Conservation (phyloP, 2,797 vertebrate genomes). For the Phrynocephalus forsythii region DNA sequence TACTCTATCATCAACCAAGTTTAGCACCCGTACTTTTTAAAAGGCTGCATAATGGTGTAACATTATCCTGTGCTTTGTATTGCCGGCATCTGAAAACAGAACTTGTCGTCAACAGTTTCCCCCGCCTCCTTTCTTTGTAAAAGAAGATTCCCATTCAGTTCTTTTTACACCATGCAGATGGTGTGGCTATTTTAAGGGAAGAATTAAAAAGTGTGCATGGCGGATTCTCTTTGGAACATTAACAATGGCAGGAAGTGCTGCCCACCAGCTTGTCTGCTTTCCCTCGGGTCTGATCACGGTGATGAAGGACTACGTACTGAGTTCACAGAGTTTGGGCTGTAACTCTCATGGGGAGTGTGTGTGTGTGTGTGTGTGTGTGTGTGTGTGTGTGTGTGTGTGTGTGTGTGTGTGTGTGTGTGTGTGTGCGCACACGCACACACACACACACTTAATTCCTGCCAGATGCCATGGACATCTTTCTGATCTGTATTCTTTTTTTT, state of each 20-base stretch:
- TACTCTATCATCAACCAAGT: constrained; percentile 46
- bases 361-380: too few species aligned
- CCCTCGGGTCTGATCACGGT: constrained; percentile 31
- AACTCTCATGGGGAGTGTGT: too few species aligned
- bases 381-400: too few species aligned
- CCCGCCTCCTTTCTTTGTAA: background rate
- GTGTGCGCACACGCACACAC: too few species aligned
- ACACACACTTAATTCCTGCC: constrained; percentile 3
- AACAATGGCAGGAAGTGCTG: constrained; percentile 46
- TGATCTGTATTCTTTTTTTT: background rate
- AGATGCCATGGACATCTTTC: background rate
- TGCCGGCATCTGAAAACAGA: constrained; percentile 55
- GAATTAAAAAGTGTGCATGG: constrained; percentile 45
- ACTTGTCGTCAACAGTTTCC: constrained; percentile 30
- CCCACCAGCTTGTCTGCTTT: constrained; percentile 39
- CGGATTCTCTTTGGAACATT: constrained; percentile 25
- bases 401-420: too few species aligned
- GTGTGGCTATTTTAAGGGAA: constrained; percentile 13
- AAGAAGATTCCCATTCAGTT: constrained; percentile 44
- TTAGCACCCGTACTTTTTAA: constrained; percentile 48
- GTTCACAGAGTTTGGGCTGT: constrained; percentile 18
- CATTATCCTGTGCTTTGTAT: constrained; percentile 41
- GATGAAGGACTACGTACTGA: constrained; percentile 30
- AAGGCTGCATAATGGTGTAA: constrained; percentile 43
- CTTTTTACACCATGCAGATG: constrained; percentile 42